These are phyloP conservation scores for Dolichomitus sp. DNA, from an alignment of 2,888 invertebrate genomes.

Conservation along the genomic window DNA sequence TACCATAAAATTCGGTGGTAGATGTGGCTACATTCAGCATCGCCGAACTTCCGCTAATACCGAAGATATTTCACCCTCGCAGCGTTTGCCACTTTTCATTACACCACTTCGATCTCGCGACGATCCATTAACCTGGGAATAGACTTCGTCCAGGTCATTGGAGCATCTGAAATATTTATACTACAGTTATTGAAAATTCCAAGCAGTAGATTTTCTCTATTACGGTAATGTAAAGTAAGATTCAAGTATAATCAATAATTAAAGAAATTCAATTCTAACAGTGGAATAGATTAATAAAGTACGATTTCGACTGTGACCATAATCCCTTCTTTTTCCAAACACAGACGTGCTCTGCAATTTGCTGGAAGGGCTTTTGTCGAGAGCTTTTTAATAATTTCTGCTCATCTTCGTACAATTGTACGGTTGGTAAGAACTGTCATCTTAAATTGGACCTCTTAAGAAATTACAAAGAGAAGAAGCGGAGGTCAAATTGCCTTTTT, in stretches of 20 bases:
- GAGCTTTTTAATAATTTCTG: conserved; percentile 68
- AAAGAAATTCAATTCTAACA: neutral
- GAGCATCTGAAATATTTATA: conserved; percentile 21
- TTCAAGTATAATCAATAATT: neutral
- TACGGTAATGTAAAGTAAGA: neutral
- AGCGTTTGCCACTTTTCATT: conserved; percentile 26
- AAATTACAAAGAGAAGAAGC: conserved; percentile 64
- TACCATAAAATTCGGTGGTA: conserved; percentile 52
- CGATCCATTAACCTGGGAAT: conserved; percentile 6
- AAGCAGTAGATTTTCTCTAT: neutral
- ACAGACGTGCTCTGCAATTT: conserved; percentile 38
- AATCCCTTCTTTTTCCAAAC: conserved; percentile 19
- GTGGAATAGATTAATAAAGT: neutral
- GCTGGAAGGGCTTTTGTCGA: conserved; percentile 30
- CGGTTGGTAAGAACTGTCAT: conserved; percentile 64
- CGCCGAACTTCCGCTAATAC: conserved; percentile 33
- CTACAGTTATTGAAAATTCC: neutral
- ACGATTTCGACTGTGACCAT: neutral
- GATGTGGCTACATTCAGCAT: conserved; percentile 37
- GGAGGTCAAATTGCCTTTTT: conserved; percentile 62
- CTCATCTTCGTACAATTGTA: conserved; percentile 64
- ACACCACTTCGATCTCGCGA: neutral
- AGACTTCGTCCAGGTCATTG: neutral
- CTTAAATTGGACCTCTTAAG: conserved; percentile 68
- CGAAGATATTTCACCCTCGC: conserved; percentile 10